A percentile compares a stretch with the other conserved stretches of the same genome.
These are phyloP conservation scores for Characodon lateralis DNA, from an alignment of 2,797 vertebrate species.

Conservation along the genomic window DNA sequence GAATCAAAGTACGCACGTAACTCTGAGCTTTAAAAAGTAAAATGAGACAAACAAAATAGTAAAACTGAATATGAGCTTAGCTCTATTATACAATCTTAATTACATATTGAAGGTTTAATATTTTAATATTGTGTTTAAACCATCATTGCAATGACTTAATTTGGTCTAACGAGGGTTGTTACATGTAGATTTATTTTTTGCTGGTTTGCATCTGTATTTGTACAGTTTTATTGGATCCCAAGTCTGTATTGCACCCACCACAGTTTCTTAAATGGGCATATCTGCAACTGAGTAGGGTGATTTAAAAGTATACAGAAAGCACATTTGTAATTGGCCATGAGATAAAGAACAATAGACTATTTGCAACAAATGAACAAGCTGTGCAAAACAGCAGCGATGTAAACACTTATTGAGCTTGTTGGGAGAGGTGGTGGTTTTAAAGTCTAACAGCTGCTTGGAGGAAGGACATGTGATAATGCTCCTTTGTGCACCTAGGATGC, in stretches of 20 bases:
- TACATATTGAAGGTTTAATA: background rate
- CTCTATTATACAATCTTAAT: background rate
- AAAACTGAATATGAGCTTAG: background rate
- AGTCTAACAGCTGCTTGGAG: no score
- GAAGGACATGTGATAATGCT: no score
- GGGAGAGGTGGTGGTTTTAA: no score
- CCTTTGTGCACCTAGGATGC: no score
- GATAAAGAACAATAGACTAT: no score
- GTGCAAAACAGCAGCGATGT: no score
- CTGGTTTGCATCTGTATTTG: background rate
- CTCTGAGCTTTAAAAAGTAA: background rate
- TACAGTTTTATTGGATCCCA: background rate
- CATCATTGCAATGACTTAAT: background rate
- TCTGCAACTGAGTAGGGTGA: no score
- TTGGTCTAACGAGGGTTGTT: background rate
- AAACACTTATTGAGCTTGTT: no score
- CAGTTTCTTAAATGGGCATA: background rate
- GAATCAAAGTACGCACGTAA: background rate
- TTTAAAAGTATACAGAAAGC: no score
- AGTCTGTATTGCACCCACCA: background rate
- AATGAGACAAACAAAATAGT: background rate
- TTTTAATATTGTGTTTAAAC: background rate
- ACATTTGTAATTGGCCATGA: no score
- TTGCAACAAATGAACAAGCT: no score
- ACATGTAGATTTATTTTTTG: background rate